Percentiles rank a stretch among this genome's conserved stretches.
Conservation (phyloP, 2,797 vertebrate genomes). For the Nyctalus aviator region DNA sequence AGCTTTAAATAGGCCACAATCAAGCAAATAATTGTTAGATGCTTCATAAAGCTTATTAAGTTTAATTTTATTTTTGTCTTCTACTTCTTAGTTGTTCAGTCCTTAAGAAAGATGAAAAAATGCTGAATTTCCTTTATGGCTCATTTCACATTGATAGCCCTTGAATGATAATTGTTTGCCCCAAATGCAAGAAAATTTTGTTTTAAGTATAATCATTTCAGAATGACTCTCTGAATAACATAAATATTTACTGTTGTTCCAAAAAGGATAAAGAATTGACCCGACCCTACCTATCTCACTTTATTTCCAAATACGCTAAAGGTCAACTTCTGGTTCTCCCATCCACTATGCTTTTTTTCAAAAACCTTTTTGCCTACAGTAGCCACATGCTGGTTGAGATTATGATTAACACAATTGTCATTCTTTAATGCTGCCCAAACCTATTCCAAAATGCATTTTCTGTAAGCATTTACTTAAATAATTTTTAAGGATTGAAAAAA, state of each 20-base stretch:
- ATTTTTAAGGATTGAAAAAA: slow-evolving; percentile 57
- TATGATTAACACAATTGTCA: not conserved
- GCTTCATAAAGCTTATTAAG: slow-evolving; percentile 21
- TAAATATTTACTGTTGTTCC: not conserved
- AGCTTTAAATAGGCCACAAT: slow-evolving; percentile 3
- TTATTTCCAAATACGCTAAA: slow-evolving; percentile 3
- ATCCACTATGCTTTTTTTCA: not conserved
- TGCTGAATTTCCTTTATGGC: not conserved
- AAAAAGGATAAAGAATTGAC: not conserved
- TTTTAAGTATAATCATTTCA: slow-evolving; percentile 51
- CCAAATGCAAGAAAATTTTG: slow-evolving; percentile 49
- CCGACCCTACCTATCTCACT: not conserved
- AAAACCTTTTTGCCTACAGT: not conserved
- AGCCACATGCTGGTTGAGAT: slow-evolving; percentile 10
- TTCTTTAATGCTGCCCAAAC: not conserved
- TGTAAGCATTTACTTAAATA: slow-evolving; percentile 47
- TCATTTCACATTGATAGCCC: not conserved
- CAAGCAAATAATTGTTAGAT: not conserved
- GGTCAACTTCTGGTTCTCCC: not conserved
- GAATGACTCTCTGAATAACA: not conserved
- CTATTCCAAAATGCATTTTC: not conserved
- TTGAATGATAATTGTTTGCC: not conserved
- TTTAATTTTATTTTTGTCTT: slow-evolving; percentile 36
- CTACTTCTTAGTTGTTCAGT: not conserved
- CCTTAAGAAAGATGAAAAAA: slow-evolving; percentile 40